Base-by-base conservation (phyloP, 2,888 invertebrate genomes). In the Apamea monoglypha region DNA sequence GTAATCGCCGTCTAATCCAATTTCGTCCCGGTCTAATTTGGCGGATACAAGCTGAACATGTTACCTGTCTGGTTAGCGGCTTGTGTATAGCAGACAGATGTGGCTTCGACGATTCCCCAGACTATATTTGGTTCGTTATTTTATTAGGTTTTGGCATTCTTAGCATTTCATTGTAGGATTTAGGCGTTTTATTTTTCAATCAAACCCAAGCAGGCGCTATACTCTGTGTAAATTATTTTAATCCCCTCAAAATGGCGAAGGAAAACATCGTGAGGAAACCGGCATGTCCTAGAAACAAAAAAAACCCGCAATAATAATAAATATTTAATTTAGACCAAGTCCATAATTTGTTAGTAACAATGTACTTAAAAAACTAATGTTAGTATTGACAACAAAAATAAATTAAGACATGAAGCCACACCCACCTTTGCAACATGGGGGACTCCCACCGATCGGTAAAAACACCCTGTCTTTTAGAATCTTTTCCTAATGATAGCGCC, bases 61-160 rank as follows among this genome's bases (percentile, higher is more conserved):
- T 89, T 79, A 50, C 76, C 81, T 88, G 88, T 89, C 90, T 82
- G n/a, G 80, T 88, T 89, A 87, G 70, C 5, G 36, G 16, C 12
- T n/a, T 29, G 73, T 74, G 50, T 76, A 47, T 78, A 78, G 12
- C 74, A 61, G 76, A 82, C 75, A 66, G 74, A 76, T 70, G 72
- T 29, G 47, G 81, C 73, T 76, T 63, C 61, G 82, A 75, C 32
- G 70, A 85, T 82, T 76, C 75, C 72, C 82, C 21, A 53, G 64
- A 40, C 21, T 77, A 21, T 64, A 47, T 32, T 56, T 47, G 12
- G 21, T 67, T 61, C 7, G 25, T 63, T 56, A 14, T 56, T 78
- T 64, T 81, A 69, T 44, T 12, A 36, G 3, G 7, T 44, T 77
- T 59, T 21, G 12, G n/a, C 1, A 14, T 14, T 50, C 0, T 50